Conservation (phyloP, 2,888 invertebrate genomes). For the Drosophila nigricruria region DNA sequence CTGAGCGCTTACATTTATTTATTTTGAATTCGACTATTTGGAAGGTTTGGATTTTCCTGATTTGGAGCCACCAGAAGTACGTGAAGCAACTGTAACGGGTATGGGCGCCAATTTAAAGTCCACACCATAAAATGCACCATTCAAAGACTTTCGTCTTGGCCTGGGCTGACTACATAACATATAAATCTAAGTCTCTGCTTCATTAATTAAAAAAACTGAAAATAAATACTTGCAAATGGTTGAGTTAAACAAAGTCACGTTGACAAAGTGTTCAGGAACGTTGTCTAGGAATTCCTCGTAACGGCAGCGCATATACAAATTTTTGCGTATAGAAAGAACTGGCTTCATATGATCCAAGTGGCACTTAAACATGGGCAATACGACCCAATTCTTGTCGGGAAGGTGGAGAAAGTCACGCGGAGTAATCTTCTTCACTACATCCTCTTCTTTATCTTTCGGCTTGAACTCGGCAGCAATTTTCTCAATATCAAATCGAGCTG, state of each 20-base stretch:
- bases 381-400: constrained; percentile 58
- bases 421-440: constrained; percentile 24
- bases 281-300: constrained; percentile 53
- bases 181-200: neutral
- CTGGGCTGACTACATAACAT: constrained; percentile 45
- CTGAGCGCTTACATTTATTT: constrained; percentile 8
- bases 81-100: constrained; percentile 59
- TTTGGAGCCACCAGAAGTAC: constrained; percentile 16
- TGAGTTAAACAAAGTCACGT: constrained; percentile 30
- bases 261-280: constrained; percentile 44
- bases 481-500: constrained; percentile 54
- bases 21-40: neutral
- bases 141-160: constrained; percentile 68
- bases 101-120: constrained; percentile 76
- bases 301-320: constrained; percentile 51
- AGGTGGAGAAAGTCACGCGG: constrained; percentile 54
- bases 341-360: constrained; percentile 63
- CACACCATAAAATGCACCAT: constrained; percentile 75
- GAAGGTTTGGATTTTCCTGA: constrained; percentile 1
- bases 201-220: neutral
- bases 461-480: constrained; percentile 56
- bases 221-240: constrained; percentile 33
- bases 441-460: constrained; percentile 34
- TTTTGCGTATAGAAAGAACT: constrained; percentile 55
- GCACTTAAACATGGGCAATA: constrained; percentile 70